Conservation (phyloP, 2,797 vertebrate genomes). For the Agapornis canus region DNA sequence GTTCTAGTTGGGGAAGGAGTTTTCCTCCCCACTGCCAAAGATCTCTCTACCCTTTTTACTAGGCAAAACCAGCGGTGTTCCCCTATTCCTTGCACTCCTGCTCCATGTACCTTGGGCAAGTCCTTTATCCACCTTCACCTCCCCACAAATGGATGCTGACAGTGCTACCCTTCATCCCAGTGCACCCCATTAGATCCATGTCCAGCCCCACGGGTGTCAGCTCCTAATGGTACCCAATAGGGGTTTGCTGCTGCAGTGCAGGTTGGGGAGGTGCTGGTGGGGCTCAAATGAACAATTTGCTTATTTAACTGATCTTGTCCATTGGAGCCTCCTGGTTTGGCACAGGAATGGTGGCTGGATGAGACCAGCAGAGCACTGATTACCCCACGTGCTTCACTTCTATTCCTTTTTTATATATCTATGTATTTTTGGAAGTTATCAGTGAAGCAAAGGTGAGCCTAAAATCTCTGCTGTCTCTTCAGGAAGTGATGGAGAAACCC, state of each 20-base stretch:
- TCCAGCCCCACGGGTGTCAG: accelerated
- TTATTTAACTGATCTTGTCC: constrained; percentile 13
- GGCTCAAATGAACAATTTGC: background rate
- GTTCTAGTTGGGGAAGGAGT: background rate
- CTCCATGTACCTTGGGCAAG: background rate
- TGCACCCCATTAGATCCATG: accelerated
- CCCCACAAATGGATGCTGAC: accelerated
- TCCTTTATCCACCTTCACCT: accelerated
- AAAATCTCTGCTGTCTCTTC: background rate
- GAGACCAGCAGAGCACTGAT: background rate
- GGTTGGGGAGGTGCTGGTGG: background rate
- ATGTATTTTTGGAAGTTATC: background rate
- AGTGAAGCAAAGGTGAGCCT: background rate
- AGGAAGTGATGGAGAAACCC: background rate
- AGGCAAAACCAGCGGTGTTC: accelerated
- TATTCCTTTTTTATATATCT: background rate
- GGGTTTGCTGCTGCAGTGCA: background rate
- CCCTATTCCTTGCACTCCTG: accelerated
- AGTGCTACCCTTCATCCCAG: accelerated
- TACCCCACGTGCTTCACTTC: background rate
- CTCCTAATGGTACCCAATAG: accelerated
- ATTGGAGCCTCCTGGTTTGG: background rate
- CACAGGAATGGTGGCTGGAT: background rate
- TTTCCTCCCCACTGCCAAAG: background rate
- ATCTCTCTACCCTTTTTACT: accelerated